Base-by-base conservation (phyloP, 92 coral and sea anemone species). In the Porites lobata region DNA sequence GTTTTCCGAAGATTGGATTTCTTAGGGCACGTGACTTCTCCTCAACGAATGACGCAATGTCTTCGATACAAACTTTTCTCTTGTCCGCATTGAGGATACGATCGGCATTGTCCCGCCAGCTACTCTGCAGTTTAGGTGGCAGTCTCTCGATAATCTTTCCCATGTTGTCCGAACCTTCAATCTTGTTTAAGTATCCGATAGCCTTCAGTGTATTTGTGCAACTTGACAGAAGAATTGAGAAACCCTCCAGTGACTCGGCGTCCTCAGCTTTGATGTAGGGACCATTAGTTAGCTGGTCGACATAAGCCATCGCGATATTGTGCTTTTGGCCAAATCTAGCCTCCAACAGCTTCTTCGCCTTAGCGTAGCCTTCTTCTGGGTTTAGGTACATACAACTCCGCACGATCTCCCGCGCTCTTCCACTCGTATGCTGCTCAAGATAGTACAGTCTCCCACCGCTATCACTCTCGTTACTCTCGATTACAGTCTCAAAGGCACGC, bases 51-150 rank as follows among this genome's bases (percentile, higher is more conserved):
- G 3, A 13, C 2, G 90, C 57, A 63, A 92, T 83, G 59, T 92
- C 94, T 4, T 87, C 84, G n/a, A 92, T 78, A 43, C 69, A 20
- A 32, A 92, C 84, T 14, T 87, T 87, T 50, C 92, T 52, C 24
- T 52, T 72, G n/a, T 88, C 79, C 1, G 15, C 82, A 17, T 79
- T 78, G 24, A 78, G 76, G 52, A 91, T 92, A 12, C 52, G 32
- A 38, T 87, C 94, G 0, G 89, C 91, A n/a, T 43, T 54, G 29
- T 87, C 72, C 21, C 90, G 87, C 90, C 91, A 87, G 26, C 63
- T 91, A 6, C 22, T 83, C 75, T 79, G 89, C 26, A 83, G 61
- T 22, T 69, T 70, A 63, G 75, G 82, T 1, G 91, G 87, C 9
- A 88, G 73, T 57, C 77, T 84, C 21, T 91, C 89, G 0, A 87